A percentile compares a stretch with the other conserved stretches of the same genome.
Conservation (phyloP, 2,113 vertebrate genomes). For the Hippocampus comes region DNA sequence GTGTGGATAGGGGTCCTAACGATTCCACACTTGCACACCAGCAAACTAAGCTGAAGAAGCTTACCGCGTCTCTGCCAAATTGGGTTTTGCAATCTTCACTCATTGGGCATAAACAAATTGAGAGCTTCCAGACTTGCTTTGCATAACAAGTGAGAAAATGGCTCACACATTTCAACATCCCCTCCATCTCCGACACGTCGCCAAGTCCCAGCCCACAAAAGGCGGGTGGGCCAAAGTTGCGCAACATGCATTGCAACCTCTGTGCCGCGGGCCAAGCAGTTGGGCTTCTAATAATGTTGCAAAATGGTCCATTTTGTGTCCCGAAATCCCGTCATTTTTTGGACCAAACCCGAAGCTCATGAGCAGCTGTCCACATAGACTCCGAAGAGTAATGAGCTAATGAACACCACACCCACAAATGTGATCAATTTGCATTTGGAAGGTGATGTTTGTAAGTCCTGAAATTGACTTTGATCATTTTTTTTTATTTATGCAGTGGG, state of each 20-base stretch:
- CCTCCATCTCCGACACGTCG: not conserved
- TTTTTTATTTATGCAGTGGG: not conserved
- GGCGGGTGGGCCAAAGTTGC: not conserved
- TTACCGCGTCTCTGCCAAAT: not conserved
- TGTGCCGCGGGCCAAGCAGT: not conserved
- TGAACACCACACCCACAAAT: not conserved
- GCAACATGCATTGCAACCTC: not conserved
- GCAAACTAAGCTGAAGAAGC: not conserved
- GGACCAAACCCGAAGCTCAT: not conserved
- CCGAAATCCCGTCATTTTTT: not conserved
- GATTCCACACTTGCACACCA: not conserved
- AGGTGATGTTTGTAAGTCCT: not conserved
- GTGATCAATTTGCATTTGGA: not conserved
- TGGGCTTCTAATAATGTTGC: not conserved
- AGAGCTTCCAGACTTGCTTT: constrained; percentile 3
- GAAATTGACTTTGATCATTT: not conserved
- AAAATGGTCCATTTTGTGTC: constrained; percentile 2
- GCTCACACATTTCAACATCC: not conserved
- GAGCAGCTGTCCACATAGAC: not conserved
- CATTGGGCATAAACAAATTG: not conserved
- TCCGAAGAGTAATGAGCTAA: not conserved
- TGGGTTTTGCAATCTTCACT: not conserved
- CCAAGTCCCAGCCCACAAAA: not conserved
- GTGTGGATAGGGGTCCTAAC: not conserved
- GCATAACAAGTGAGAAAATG: not conserved